These are phyloP conservation scores for Lamellibrachia satsuma DNA, from an alignment of 2,888 invertebrate genomes.

Conservation along the genomic window DNA sequence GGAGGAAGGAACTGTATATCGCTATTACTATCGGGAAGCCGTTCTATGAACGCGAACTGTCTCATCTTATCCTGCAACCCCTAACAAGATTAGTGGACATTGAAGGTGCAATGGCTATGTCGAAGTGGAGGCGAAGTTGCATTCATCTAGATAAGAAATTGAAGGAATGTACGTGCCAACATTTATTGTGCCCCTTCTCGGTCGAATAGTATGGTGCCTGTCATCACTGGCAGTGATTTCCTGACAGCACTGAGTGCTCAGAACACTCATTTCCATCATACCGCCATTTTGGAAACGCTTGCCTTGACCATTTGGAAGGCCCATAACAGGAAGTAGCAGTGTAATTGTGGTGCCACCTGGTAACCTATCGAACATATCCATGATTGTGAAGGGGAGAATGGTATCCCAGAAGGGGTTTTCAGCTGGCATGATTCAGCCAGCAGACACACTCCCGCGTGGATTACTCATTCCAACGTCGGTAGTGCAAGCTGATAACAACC, in stretches of 20 bases:
- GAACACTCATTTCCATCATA: conserved; percentile 1
- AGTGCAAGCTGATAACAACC: not conserved
- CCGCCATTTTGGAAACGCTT: conserved; percentile 7
- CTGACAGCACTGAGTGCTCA: not conserved
- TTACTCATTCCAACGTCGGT: not conserved
- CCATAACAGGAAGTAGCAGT: not conserved
- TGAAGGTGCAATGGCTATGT: not conserved
- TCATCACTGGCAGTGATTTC: conserved; percentile 11
- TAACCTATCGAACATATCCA: not conserved
- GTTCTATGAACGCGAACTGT: too few species aligned
- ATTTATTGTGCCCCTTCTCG: too few species aligned
- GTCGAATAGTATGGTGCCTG: not conserved
- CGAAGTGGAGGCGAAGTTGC: not conserved
- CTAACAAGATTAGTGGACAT: too few species aligned
- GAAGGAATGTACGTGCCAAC: not conserved
- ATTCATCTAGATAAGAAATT: not conserved
- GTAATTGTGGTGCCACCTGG: not conserved
- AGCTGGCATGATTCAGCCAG: not conserved
- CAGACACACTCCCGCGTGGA: conserved; percentile 8
- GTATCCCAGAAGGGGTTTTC: not conserved
- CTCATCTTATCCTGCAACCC: too few species aligned
- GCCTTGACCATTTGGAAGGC: not conserved
- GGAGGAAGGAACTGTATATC: not conserved
- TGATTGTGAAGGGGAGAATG: conserved; percentile 17
- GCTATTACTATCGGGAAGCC: not conserved